Evolutionary conservation across 2,797 vertebrate species (phyloP).

Genomic region (Bothrops alternatus): DNA sequence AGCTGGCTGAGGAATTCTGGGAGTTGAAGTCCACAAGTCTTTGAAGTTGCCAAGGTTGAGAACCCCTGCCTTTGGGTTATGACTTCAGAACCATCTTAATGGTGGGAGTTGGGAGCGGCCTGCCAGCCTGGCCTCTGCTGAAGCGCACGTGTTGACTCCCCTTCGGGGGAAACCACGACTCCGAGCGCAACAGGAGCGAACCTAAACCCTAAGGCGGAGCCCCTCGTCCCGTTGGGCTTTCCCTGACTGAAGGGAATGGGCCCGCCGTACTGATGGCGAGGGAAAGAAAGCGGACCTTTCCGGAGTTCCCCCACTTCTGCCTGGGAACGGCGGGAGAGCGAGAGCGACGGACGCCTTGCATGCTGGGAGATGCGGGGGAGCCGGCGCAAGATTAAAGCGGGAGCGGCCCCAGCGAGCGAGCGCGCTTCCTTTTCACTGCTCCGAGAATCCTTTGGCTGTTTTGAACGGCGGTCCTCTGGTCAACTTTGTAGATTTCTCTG

Average conservation of each 20-base stretch:
- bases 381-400: not conserved
- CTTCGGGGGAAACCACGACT: not conserved
- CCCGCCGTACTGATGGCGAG: not conserved
- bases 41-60: no score
- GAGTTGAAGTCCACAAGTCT: no score
- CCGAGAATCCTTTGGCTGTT: not conserved
- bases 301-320: not conserved
- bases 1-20: no score
- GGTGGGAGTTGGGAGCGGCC: not conserved
- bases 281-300: not conserved
- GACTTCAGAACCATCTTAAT: not conserved
- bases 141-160: not conserved
- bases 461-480: not conserved
- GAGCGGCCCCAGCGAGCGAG: not conserved
- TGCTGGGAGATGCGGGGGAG: not conserved
- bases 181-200: not conserved
- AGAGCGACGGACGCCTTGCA: not conserved
- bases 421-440: no score
- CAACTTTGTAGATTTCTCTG: not conserved
- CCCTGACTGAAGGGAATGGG: not conserved
- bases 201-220: no score
- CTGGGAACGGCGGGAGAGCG: no score
- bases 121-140: not conserved
- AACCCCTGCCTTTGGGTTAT: not conserved
- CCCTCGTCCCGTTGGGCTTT: not conserved